Evolutionary conservation across 2,888 invertebrate genomes (phyloP).

Genomic region (Polylopha cassiicola): DNA sequence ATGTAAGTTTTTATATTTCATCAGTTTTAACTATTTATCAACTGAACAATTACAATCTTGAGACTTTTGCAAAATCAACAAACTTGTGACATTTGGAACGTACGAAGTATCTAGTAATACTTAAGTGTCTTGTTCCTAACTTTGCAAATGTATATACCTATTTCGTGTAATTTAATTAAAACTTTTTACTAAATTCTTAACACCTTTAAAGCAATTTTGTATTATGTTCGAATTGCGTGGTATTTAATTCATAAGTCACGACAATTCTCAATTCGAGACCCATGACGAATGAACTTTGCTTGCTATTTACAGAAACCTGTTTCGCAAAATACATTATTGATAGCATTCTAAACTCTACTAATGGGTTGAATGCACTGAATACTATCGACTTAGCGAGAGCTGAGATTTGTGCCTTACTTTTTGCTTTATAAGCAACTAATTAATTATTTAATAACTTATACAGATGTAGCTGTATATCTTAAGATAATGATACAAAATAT

Average conservation of each 20-base stretch:
- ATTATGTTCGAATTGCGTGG: not conserved
- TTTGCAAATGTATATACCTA: slow-evolving; percentile 7
- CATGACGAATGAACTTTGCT: slow-evolving; percentile 18
- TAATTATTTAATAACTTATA: not conserved
- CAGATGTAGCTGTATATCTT: not conserved
- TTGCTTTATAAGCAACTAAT: not conserved
- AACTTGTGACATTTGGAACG: slow-evolving; percentile 15
- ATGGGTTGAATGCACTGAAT: slow-evolving; percentile 7
- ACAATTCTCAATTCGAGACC: slow-evolving; percentile 10
- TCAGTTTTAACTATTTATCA: not conserved
- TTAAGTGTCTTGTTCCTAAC: slow-evolving; percentile 10
- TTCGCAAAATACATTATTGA: slow-evolving; percentile 13
- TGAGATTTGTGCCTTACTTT: slow-evolving; percentile 1
- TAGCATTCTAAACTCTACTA: slow-evolving; percentile 9
- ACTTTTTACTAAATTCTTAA: not conserved
- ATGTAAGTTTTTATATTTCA: slow-evolving; percentile 5
- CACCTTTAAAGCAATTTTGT: slow-evolving; percentile 2
- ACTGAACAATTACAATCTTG: not conserved
- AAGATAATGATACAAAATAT: slow-evolving; percentile 4
- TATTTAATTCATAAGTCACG: slow-evolving; percentile 4
- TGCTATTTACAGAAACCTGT: slow-evolving; percentile 21
- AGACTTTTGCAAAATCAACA: slow-evolving; percentile 16
- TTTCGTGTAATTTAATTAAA: slow-evolving; percentile 21
- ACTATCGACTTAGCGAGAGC: too few species aligned
- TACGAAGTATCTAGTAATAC: slow-evolving; percentile 15